A percentile compares a stretch with the other conserved stretches of the same genome.
These are phyloP conservation scores for Cerastoderma edule DNA, from an alignment of 2,888 invertebrate genomes.

Conservation along the genomic window DNA sequence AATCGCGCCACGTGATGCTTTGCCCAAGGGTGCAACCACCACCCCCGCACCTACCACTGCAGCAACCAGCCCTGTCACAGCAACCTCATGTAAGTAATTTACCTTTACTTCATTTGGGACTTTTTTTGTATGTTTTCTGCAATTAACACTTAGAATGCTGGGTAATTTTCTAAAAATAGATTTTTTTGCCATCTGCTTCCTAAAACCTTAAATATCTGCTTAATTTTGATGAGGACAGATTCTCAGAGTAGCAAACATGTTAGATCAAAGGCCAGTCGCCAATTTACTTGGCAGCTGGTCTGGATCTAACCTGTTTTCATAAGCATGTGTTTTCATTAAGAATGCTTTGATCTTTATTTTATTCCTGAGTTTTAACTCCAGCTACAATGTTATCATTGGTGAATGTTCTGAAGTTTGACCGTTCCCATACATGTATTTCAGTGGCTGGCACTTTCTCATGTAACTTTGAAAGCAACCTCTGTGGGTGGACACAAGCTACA, in stretches of 20 bases:
- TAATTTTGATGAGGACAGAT: too few species aligned
- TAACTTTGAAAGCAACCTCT: slow-evolving; percentile 75
- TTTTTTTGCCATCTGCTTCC: too few species aligned
- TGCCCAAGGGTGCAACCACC: slow-evolving; percentile 58
- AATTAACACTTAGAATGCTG: background rate
- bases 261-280: too few species aligned
- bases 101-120: background rate
- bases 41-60: slow-evolving; percentile 49
- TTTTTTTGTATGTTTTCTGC: background rate
- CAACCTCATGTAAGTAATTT: slow-evolving; percentile 65
- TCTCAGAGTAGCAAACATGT: too few species aligned
- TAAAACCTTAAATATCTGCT: too few species aligned
- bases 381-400: too few species aligned
- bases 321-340: too few species aligned
- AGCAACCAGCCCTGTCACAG: slow-evolving; percentile 51
- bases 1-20: slow-evolving; percentile 59
- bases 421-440: slow-evolving; percentile 23
- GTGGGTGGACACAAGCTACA: slow-evolving; percentile 74
- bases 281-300: too few species aligned
- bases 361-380: too few species aligned
- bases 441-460: slow-evolving; percentile 67
- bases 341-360: too few species aligned
- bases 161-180: background rate
- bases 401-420: too few species aligned
- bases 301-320: too few species aligned